These are phyloP conservation scores for Opisthograptis luteolata DNA, from an alignment of 2,888 invertebrate genomes.

Conservation along the genomic window DNA sequence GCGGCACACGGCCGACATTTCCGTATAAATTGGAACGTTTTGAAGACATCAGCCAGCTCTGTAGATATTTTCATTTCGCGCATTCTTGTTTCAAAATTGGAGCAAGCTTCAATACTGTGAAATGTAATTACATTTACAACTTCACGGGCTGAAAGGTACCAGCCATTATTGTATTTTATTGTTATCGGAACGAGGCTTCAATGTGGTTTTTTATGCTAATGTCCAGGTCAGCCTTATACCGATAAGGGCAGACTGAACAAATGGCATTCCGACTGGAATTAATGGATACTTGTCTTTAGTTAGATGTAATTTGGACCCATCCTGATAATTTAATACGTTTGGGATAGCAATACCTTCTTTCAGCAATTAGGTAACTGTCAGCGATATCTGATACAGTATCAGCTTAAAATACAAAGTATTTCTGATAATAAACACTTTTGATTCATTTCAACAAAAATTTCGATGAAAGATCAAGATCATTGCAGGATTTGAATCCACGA, in stretches of 20 bases:
- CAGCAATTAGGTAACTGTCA: too few species aligned
- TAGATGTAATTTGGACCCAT: neutral
- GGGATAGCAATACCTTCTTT: neutral
- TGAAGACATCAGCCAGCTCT: too few species aligned
- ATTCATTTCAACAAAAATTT: too few species aligned
- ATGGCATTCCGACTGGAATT: neutral
- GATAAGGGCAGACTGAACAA: neutral
- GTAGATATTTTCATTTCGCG: too few species aligned
- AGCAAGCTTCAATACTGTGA: neutral
- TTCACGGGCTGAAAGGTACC: slow-evolving; percentile 4
- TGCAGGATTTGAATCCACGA: too few species aligned
- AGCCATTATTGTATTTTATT: slow-evolving; percentile 19
- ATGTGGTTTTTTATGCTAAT: slow-evolving; percentile 4
- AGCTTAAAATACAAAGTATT: too few species aligned
- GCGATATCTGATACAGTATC: too few species aligned
- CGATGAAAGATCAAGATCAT: too few species aligned
- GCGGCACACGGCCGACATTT: too few species aligned
- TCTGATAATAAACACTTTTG: too few species aligned
- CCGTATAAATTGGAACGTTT: too few species aligned
- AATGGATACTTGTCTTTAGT: neutral
- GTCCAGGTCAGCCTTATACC: neutral
- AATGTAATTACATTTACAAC: neutral
- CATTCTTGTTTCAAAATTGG: neutral
- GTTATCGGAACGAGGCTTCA: neutral
- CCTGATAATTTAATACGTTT: neutral